Conservation (phyloP, 2,888 invertebrate species). For the Philereme vetulata region DNA sequence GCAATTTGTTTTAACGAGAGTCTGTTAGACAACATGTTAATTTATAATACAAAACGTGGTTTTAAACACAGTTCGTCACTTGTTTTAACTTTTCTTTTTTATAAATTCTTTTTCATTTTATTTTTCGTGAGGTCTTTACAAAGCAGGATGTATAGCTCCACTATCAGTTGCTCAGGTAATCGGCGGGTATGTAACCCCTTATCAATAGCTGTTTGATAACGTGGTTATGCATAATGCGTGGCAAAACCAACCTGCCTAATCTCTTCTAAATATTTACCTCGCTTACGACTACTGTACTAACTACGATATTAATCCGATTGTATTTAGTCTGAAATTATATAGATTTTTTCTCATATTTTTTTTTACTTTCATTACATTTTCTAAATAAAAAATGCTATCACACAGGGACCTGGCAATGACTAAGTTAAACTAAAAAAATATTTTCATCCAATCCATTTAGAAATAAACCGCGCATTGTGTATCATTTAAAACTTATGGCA, state of each 20-base stretch:
- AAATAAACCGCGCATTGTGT: no score
- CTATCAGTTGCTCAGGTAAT: constrained; percentile 30
- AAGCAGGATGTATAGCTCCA: constrained; percentile 24
- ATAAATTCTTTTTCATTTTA: background rate
- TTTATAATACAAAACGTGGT: constrained; percentile 23
- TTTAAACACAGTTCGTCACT: constrained; percentile 6
- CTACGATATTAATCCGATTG: background rate
- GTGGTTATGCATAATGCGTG: constrained; percentile 26
- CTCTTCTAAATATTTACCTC: constrained; percentile 8
- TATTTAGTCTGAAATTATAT: background rate
- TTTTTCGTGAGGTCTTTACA: constrained; percentile 3
- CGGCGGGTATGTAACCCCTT: constrained; percentile 22
- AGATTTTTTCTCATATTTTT: background rate
- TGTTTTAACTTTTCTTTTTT: constrained; percentile 4
- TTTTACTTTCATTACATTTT: background rate
- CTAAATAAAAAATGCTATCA: background rate
- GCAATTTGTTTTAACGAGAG: constrained; percentile 19
- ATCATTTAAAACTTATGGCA: no score
- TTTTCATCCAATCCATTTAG: no score
- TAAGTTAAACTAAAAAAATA: background rate
- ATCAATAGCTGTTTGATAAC: constrained; percentile 36
- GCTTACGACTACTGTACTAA: background rate
- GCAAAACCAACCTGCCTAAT: constrained; percentile 17
- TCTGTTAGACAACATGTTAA: constrained; percentile 19
- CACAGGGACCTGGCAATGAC: background rate